Base-by-base conservation (phyloP, 1,140 invertebrate species). In the Coptotermes formosanus region DNA sequence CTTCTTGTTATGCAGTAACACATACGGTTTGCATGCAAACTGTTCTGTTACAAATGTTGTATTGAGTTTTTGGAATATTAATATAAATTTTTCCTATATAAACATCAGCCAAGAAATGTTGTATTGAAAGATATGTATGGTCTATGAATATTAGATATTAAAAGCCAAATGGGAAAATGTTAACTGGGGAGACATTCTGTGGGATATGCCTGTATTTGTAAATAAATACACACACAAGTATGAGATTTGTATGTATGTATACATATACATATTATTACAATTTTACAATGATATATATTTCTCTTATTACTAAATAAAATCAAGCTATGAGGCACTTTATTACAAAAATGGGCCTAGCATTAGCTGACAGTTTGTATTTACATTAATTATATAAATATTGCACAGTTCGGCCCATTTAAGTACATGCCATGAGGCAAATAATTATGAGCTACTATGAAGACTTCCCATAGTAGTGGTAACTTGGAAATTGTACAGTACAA, bases 361-460 rank as follows among this genome's bases (percentile, higher is more conserved):
- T 30, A 75, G 64, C 64, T 11, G 64, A 25, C 64, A 75, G n/a
- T n/a, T 30, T 30, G 0, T 75, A 75, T 75, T 75, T 75, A 75
- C 64, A 64, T 64, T n/a, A 64, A 64, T 64, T 64, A 64, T 75
- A 75, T 75, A 75, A 75, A 75, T 75, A 75, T 75, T 75, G 64
- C 64, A 75, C 64, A 75, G 25, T n/a, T 75, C 64, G 64, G 64
- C 64, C 64, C 64, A 75, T n/a, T 30, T 75, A 75, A 75, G 64
- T 75, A 75, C 64, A 75, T 25, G 14, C 25, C 64, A 30, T 75
- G 14, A 75, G 64, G 9, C n/a, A 75, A 75, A 75, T 30, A 3
- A 38, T 30, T 16, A 75, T 38, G 64, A 14, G 64, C 64, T 75
- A 75, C 64, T 75, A 75, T 75, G 64, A 75, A 75, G 25, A 75